Evolutionary conservation across 2,888 invertebrate genomes (phyloP).

Genomic region (Drosophila diplacantha): DNA sequence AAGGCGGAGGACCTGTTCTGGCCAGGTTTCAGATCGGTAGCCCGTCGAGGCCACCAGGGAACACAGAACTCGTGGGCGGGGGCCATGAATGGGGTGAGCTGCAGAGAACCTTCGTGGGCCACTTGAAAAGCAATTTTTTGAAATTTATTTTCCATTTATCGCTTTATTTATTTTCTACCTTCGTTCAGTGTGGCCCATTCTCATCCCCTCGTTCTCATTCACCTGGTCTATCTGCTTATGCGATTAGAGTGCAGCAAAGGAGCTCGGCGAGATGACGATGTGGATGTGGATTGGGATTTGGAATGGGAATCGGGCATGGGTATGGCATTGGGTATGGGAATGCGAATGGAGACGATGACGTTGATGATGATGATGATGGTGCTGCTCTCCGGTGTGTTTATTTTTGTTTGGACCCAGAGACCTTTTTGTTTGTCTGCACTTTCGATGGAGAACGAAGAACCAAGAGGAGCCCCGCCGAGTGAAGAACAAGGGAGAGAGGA

Average conservation of each 20-base stretch:
- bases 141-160: slow-evolving; percentile 70
- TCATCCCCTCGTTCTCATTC: slow-evolving; percentile 14
- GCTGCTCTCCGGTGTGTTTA: slow-evolving; percentile 50
- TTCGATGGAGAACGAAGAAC: slow-evolving; percentile 26
- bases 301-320: slow-evolving; percentile 2
- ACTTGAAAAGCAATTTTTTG: slow-evolving; percentile 65
- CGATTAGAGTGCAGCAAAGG: slow-evolving; percentile 55
- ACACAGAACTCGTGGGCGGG: slow-evolving; percentile 6
- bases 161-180: slow-evolving; percentile 63
- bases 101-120: slow-evolving; percentile 42
- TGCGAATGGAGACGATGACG: slow-evolving; percentile 18
- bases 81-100: slow-evolving; percentile 10
- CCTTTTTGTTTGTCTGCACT: slow-evolving; percentile 39
- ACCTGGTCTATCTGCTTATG: slow-evolving; percentile 60
- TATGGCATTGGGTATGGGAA: slow-evolving; percentile 7
- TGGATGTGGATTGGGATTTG: slow-evolving; percentile 15
- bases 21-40: slow-evolving; percentile 20
- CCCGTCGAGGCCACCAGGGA: slow-evolving; percentile 14
- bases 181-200: slow-evolving; percentile 37
- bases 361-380: slow-evolving; percentile 14
- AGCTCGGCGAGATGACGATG: slow-evolving; percentile 40
- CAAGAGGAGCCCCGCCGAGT: slow-evolving; percentile 2
- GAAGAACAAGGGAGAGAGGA: not conserved
- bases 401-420: slow-evolving; percentile 56
- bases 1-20: slow-evolving; percentile 12